Evolutionary conservation across 2,113 vertebrate species (phyloP), one percentile per base, ranked within the genome.

Genomic region (Andinoacara biseriatus): DNA sequence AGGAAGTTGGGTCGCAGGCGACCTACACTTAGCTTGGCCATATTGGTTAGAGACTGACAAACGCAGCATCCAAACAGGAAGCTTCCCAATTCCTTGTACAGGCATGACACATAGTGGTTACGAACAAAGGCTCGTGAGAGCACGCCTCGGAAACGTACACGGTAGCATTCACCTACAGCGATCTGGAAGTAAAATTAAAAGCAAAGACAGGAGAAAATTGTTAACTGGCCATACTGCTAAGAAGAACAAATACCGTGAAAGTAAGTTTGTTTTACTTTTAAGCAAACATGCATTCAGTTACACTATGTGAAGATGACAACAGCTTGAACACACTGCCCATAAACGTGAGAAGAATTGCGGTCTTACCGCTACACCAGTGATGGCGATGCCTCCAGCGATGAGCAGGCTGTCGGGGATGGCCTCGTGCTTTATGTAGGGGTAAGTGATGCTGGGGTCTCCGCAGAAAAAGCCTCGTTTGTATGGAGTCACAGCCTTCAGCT

Each of bases 41-140:
- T 95, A 59, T 96, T 95, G 61, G 96, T 96, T 83, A 96, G 93
- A 8, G 97, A 97, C 88, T 96, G 96, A 77, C 96, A 95, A 62
- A 96, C 90, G 33, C 96, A 95, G 6, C 92, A 93, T 0, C 96
- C 97, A 0, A 97, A 97, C 58, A 97, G 76, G 91, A 97, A 97
- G 75, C 96, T 95, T 10, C 96, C 96, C 75, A 97, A 91, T 89
- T 97, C 96, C 85, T 97, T 96, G 93, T 97, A 97, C 75, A 96
- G 90, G 43, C 94, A 87, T 0, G 94, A 94, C 56, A 95, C 76
- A 10, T 96, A 96, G 49, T 67, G 89, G 87, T 96, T 96, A 60
- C 83, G 74, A 24, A 95, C 69, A 54, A 95, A 92, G 10, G 94
- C 89, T 3, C 75, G 87, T 0, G 94, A 95, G 78, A 89, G 76